phyloP scores from a whole-genome alignment of 2,888 invertebrate species.

The Trilocha varians region DNA sequence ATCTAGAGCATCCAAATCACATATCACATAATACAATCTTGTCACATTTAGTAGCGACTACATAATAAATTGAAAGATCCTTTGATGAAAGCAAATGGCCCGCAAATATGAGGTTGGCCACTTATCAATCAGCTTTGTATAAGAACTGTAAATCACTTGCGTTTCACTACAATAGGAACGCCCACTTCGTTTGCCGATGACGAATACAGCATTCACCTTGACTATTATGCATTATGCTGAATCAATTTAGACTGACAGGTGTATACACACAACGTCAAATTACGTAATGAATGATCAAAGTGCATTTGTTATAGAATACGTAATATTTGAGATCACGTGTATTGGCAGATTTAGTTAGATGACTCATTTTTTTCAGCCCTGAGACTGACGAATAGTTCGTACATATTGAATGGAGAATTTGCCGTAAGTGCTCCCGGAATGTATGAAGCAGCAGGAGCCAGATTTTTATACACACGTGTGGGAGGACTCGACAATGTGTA shows the following conservation, averaged over 20 bases:
- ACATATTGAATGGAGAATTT: slow-evolving; percentile 89
- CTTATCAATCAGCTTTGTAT: slow-evolving; percentile 48
- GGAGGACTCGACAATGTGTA: slow-evolving; percentile 83
- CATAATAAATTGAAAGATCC: slow-evolving; percentile 31
- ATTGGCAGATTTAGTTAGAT: slow-evolving; percentile 5
- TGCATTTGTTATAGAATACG: slow-evolving; percentile 9
- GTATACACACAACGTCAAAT: slow-evolving; percentile 21
- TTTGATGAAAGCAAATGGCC: slow-evolving; percentile 51
- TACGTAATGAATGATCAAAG: slow-evolving; percentile 19
- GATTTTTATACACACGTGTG: slow-evolving; percentile 83
- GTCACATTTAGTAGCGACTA: slow-evolving; percentile 2
- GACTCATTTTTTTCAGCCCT: slow-evolving; percentile 74
- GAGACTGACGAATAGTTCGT: slow-evolving; percentile 81
- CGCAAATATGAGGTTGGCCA: slow-evolving; percentile 43
- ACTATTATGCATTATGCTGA: slow-evolving; percentile 30
- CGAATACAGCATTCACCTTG: slow-evolving; percentile 31
- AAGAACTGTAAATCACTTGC: slow-evolving; percentile 40
- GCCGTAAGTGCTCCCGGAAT: slow-evolving; percentile 80
- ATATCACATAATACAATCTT: slow-evolving; percentile 2
- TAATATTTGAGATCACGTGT: slow-evolving; percentile 3
- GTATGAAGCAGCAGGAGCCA: slow-evolving; percentile 86
- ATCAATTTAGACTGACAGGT: slow-evolving; percentile 34
- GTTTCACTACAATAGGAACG: slow-evolving; percentile 31
- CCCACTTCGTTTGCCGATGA: slow-evolving; percentile 38
- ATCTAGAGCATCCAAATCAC: too few species aligned